These are phyloP conservation scores for Gastrophryne carolinensis DNA, from an alignment of 2,797 vertebrate genomes.

Conservation along the genomic window DNA sequence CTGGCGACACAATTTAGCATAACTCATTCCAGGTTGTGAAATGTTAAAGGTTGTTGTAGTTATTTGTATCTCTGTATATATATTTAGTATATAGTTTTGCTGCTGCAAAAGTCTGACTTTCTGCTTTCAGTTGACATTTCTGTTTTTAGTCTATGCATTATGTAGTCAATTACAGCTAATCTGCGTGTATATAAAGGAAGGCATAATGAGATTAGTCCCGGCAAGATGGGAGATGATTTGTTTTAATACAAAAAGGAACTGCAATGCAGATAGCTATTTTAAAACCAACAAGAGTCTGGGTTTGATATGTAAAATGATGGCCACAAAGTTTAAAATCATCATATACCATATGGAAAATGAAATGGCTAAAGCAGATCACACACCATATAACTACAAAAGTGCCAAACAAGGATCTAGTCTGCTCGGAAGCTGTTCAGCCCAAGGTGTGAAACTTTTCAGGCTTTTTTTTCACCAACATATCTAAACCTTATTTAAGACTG, in stretches of 20 bases:
- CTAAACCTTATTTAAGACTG: no score
- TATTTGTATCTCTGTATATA: neutral
- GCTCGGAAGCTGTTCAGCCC: no score
- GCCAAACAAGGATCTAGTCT: no score
- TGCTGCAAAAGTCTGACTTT: neutral
- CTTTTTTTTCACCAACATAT: no score
- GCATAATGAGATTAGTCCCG: constrained; percentile 45
- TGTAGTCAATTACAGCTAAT: constrained; percentile 26
- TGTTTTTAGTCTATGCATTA: neutral
- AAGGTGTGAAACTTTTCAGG: no score
- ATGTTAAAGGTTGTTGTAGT: neutral
- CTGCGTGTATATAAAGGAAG: constrained; percentile 9
- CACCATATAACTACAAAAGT: no score
- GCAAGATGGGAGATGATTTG: constrained; percentile 26
- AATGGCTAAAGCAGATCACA: no score
- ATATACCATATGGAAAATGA: no score
- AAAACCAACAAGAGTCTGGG: no score
- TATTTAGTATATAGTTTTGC: neutral
- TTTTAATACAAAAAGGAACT: constrained; percentile 12
- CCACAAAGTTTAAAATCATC: no score
- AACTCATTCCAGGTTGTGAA: neutral
- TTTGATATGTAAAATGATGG: no score
- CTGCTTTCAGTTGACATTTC: constrained; percentile 30
- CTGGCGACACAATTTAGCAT: neutral
- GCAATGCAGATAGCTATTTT: neutral